These are phyloP conservation scores for Cephalopterus ornatus DNA, from an alignment of 2,113 vertebrate genomes.

Conservation along the genomic window DNA sequence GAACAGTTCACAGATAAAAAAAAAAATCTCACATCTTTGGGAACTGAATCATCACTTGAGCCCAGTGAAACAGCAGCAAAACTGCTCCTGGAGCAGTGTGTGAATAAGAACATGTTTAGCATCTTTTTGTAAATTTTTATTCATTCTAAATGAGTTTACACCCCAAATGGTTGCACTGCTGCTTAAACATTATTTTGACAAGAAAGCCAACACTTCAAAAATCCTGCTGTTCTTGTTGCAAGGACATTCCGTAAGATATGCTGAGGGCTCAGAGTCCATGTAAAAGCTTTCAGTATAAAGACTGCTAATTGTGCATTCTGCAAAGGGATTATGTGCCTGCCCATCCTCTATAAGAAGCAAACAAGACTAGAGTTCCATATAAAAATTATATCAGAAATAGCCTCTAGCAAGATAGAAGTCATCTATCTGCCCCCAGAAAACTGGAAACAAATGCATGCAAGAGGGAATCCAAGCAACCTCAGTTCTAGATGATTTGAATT, in stretches of 20 bases:
- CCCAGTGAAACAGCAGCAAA: neutral
- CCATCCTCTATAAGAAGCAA: neutral
- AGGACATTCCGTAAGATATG: neutral
- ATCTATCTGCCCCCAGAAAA: neutral
- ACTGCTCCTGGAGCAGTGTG: neutral
- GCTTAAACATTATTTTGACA: constrained; percentile 32
- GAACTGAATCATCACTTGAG: neutral
- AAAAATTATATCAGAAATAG: neutral
- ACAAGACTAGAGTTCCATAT: neutral
- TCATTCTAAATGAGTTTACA: neutral
- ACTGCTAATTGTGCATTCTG: neutral
- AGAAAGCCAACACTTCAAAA: neutral
- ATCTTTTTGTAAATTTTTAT: neutral
- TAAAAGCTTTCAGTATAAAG: neutral
- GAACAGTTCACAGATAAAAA: neutral
- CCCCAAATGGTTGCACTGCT: neutral
- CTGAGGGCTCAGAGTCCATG: neutral
- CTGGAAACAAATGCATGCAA: neutral
- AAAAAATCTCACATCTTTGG: neutral
- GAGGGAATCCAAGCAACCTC: neutral
- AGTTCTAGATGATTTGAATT: neutral
- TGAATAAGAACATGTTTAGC: neutral
- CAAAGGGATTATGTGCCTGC: neutral
- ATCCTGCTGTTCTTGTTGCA: neutral
- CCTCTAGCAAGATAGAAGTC: neutral